Base-by-base conservation (phyloP, 1,140 invertebrate genomes). In the Euglossa dilemma region DNA sequence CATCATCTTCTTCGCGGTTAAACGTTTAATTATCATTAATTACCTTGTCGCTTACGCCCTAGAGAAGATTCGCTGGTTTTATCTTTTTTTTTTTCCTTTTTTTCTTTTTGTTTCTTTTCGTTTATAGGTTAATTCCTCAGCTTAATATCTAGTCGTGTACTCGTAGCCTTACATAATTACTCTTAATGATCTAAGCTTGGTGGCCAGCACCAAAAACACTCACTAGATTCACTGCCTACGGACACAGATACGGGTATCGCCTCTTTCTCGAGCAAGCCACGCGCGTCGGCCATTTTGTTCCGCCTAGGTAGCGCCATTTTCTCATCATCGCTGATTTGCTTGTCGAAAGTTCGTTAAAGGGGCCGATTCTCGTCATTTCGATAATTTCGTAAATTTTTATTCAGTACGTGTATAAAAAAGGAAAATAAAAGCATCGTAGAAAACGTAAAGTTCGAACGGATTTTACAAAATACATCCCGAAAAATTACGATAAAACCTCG, bases 171-270 rank as follows among this genome's bases (percentile, higher is more conserved):
- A 85, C 28, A 50, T 73, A 59, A 74, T 87, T 85, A 70, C 52
- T 86, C 85, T 93, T 92, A 87, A 87, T 82, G 80, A 87, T 76
- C 90, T 94, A 93, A 91, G 90, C 90, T 94, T 92, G 93, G 92
- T 94, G 93, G 78, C 93, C 93, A 94, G 93, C 94, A 94, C 93
- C 94, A 94, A 87, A 61, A 93, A 93, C 92, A 93, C 88, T 93
- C 91, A 93, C 90, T 93, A 93, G 90, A 91, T 82, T 93, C 92
- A 93, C 91, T 92, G 91, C 90, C 93, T 94, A 94, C 93, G 91
- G 91, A 94, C 93, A 94, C 93, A 94, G 91, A 94, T 93, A 93
- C 90, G 16, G 91, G 90, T 91, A 91, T 91, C 92, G 85, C 80
- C 87, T 90, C 85, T 74, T 89, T 84, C 87, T 85, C 69, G 85